A percentile compares a stretch with the other conserved stretches of the same genome.
Evolutionary conservation across 2,888 invertebrate genomes (phyloP).

Genomic region (Zygaena filipendulae): DNA sequence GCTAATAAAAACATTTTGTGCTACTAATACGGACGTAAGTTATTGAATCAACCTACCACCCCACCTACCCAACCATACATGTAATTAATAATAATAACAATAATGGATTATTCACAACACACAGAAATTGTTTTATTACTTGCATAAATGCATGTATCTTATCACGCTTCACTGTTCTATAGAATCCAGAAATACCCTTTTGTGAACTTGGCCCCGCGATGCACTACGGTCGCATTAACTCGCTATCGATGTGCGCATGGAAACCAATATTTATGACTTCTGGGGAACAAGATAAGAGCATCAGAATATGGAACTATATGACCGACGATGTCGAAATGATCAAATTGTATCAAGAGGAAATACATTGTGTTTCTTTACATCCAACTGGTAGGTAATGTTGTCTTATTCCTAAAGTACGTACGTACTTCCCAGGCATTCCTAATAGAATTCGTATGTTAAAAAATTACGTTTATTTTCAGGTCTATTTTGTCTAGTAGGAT

Average conservation of each 20-base stretch:
- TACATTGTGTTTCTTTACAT: slow-evolving; percentile 80
- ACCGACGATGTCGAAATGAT: slow-evolving; percentile 81
- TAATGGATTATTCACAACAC: no score
- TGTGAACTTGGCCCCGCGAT: slow-evolving; percentile 76
- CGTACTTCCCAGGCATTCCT: no score
- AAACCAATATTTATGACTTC: slow-evolving; percentile 90
- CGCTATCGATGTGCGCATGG: slow-evolving; percentile 87
- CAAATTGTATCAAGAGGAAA: slow-evolving; percentile 86
- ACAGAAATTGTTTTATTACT: no score
- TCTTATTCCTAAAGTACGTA: no score
- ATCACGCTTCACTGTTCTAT: no score
- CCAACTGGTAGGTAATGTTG: slow-evolving; percentile 54
- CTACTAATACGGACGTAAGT: no score
- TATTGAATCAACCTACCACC: no score
- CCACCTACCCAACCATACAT: no score
- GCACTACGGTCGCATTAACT: slow-evolving; percentile 85
- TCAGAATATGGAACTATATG: slow-evolving; percentile 94
- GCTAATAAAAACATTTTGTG: no score
- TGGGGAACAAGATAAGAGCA: slow-evolving; percentile 82
- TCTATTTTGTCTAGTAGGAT: slow-evolving; percentile 87
- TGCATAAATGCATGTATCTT: no score
- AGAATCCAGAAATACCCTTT: slow-evolving; percentile 72
- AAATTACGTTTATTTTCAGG: slow-evolving; percentile 72
- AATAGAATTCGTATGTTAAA: no score
- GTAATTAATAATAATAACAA: no score